Percentiles rank a stretch among this genome's conserved stretches.
Evolutionary conservation across 2,113 vertebrate species (phyloP).

Genomic region (Petroica traversi): DNA sequence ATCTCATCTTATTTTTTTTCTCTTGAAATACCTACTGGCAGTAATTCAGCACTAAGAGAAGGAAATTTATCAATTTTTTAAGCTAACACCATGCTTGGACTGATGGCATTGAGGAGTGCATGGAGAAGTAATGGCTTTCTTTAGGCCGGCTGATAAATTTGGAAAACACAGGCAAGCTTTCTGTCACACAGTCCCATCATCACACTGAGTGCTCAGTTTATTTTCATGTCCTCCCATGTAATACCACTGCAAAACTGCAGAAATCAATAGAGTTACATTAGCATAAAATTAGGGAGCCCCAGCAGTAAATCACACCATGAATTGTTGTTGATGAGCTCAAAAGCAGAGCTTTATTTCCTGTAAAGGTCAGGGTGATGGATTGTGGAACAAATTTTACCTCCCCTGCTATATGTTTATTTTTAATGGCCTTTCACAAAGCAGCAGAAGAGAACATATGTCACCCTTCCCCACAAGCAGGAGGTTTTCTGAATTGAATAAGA

Average conservation of each 20-base stretch:
- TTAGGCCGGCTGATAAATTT: background rate
- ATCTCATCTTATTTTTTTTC: background rate
- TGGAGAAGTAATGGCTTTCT: background rate
- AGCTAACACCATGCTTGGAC: background rate
- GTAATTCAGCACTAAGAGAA: background rate
- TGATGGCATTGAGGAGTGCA: background rate
- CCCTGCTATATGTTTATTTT: background rate
- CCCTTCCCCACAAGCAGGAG: background rate
- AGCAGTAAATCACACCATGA: background rate
- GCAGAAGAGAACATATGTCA: background rate
- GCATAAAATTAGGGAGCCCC: background rate
- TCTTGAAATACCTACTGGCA: background rate
- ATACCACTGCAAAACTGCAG: background rate
- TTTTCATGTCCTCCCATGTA: background rate
- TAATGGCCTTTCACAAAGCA: background rate
- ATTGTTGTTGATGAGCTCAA: background rate
- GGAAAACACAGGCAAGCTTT: background rate
- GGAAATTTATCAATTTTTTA: background rate
- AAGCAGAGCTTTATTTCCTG: constrained; percentile 13
- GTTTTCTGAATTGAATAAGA: background rate
- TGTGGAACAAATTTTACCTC: background rate
- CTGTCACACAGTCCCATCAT: background rate
- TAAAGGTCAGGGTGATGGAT: constrained; percentile 7
- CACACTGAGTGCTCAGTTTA: background rate
- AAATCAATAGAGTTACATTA: constrained; percentile 46